Evolutionary conservation across 2,888 invertebrate genomes (phyloP), one percentile per base, ranked within the genome.

Genomic region (Hypomecis punctinalis): DNA sequence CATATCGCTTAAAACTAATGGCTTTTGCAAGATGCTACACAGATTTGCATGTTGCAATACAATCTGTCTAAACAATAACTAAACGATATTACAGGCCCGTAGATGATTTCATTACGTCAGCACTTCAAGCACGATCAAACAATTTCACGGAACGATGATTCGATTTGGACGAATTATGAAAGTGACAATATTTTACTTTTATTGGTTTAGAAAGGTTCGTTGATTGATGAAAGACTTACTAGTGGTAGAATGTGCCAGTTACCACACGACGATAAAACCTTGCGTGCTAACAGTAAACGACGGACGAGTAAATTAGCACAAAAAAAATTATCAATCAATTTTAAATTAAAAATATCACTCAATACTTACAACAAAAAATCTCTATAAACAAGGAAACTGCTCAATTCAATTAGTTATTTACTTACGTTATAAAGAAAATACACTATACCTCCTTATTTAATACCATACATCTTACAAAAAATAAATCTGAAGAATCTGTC

Each of bases 81-180:
- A 60, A 67, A 52, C 55, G 66, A 46, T 57, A 48, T 61, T 52
- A 61, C 57, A 59, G 58, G 36, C 35, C 57, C 48, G 65, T 43
- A 39, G 61, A 60, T 46, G 56, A 62, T 62, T 67, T 55, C 48
- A 65, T 74, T 72, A 71, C 72, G 61, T 72, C 61, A 69, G 60
- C 52, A 57, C 61, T 74, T 72, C 67, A 68, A 70, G 72, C 69
- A 71, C 68, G 67, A 71, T 69, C 67, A 51, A 65, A 67, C 66
- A 58, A 74, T 73, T 73, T 74, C 70, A 74, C 64, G 74, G 59
- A 49, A 62, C 68, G 69, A 61, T 70, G 70, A 69, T 67, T 66
- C 54, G 56, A 63, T 53, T 65, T 67, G 64, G 67, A 63, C 60
- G 63, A 65, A 70, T 70, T 67, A 71, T 68, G 66, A 72, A 72